Conservation (phyloP, 2,888 invertebrate genomes). For the Criorhina ranunculi region DNA sequence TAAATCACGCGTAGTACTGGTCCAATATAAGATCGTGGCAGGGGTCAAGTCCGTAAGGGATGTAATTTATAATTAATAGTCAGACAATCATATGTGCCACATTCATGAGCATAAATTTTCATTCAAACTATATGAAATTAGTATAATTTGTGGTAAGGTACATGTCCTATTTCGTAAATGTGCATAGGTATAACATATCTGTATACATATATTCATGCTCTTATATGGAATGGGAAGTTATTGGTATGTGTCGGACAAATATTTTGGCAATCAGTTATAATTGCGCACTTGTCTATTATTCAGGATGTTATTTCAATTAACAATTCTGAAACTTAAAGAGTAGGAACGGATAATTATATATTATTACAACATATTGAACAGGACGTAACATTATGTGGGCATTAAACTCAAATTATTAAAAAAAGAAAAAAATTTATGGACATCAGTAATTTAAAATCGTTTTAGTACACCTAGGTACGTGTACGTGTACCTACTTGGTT, state of each 20-base stretch:
- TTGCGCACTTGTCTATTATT: constrained; percentile 73
- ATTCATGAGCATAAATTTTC: constrained; percentile 78
- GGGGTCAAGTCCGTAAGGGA: constrained; percentile 70
- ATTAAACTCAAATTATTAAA: no score
- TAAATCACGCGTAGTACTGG: constrained; percentile 55
- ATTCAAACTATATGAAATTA: constrained; percentile 77
- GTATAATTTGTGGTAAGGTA: constrained; percentile 77
- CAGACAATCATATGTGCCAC: constrained; percentile 78
- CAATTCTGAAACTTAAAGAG: constrained; percentile 21
- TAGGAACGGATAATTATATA: not conserved
- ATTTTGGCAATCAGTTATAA: constrained; percentile 72
- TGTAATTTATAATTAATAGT: constrained; percentile 78
- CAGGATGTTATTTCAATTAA: constrained; percentile 74
- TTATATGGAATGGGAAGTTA: not conserved
- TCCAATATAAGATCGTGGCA: constrained; percentile 56
- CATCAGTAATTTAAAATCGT: not conserved
- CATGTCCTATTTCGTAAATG: constrained; percentile 50
- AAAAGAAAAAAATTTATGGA: not conserved
- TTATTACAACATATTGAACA: constrained; percentile 17
- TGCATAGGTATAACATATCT: constrained; percentile 8
- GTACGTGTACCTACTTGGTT: no score
- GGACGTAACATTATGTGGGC: not conserved
- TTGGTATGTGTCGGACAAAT: constrained; percentile 19
- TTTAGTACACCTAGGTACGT: not conserved
- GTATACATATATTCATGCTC: no score